These are phyloP conservation scores for Jacana jacana DNA, from an alignment of 2,113 vertebrate species.

Conservation along the genomic window DNA sequence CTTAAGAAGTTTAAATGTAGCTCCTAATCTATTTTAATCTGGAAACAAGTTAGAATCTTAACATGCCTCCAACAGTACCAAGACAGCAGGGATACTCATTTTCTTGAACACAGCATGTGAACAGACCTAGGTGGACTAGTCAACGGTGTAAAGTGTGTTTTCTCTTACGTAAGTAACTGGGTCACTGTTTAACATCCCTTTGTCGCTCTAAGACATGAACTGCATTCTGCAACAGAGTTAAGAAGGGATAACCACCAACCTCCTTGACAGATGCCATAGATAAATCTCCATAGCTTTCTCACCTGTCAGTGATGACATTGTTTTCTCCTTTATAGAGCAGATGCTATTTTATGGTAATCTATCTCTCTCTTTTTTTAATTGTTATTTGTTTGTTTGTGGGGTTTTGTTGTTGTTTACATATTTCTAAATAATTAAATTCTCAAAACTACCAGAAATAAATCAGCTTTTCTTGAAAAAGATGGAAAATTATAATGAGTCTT, in stretches of 20 bases:
- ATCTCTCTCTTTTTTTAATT: too few species aligned
- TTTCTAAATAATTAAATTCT: not conserved
- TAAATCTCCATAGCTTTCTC: not conserved
- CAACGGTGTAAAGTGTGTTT: not conserved
- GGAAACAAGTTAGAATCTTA: not conserved
- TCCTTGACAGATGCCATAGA: not conserved
- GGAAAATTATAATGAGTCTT: not conserved
- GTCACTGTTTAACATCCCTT: not conserved
- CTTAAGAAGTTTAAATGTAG: not conserved
- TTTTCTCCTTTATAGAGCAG: not conserved
- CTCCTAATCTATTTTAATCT: not conserved
- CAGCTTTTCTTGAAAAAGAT: not conserved
- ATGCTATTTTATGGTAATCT: not conserved
- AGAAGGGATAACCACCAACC: not conserved
- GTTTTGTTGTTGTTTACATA: not conserved
- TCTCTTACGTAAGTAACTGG: not conserved
- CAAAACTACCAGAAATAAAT: not conserved
- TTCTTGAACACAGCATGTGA: not conserved
- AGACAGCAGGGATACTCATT: not conserved
- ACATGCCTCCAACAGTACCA: not conserved
- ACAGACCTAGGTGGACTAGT: not conserved
- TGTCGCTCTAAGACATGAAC: not conserved
- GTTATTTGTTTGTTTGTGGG: too few species aligned
- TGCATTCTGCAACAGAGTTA: not conserved
- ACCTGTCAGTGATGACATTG: not conserved